phyloP scores from a whole-genome alignment of 1,140 invertebrate species.

The Oreohelix idahoensis region DNA sequence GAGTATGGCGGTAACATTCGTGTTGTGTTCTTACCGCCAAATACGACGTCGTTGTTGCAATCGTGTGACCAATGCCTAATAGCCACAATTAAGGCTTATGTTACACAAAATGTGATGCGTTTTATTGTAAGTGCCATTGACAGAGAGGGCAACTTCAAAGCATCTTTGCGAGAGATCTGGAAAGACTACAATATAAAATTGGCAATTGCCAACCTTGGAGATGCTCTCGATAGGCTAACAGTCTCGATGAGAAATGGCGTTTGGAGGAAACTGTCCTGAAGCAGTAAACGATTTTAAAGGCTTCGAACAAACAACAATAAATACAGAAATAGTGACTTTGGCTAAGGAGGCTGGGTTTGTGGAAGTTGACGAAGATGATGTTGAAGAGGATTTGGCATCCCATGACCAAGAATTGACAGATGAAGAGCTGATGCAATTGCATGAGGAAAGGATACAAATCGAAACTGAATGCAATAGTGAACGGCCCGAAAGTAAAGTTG shows the following conservation, averaged over 20 bases:
- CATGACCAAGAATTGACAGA: background rate
- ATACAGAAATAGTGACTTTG: conserved; percentile 7
- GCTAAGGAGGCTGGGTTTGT: background rate
- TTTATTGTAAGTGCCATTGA: background rate
- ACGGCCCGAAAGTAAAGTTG: background rate
- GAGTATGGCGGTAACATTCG: too few relatives aligned
- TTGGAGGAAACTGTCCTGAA: background rate
- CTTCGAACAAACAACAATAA: background rate
- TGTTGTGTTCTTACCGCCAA: too few relatives aligned
- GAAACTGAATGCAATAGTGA: background rate
- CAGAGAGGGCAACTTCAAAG: background rate
- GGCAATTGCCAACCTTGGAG: background rate
- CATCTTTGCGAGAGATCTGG: background rate
- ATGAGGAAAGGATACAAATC: background rate
- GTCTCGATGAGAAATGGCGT: background rate
- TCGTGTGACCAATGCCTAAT: too few relatives aligned
- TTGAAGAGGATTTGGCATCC: background rate
- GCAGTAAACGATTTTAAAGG: too few relatives aligned
- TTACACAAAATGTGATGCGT: background rate
- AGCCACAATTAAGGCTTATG: too few relatives aligned
- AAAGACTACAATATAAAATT: background rate
- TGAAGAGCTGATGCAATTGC: background rate
- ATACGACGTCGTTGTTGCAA: too few relatives aligned
- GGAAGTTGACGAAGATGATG: conserved; percentile 27
- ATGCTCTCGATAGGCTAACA: too few relatives aligned